Conservation (phyloP, 2,113 vertebrate genomes). For the Oreocharis arfaki region DNA sequence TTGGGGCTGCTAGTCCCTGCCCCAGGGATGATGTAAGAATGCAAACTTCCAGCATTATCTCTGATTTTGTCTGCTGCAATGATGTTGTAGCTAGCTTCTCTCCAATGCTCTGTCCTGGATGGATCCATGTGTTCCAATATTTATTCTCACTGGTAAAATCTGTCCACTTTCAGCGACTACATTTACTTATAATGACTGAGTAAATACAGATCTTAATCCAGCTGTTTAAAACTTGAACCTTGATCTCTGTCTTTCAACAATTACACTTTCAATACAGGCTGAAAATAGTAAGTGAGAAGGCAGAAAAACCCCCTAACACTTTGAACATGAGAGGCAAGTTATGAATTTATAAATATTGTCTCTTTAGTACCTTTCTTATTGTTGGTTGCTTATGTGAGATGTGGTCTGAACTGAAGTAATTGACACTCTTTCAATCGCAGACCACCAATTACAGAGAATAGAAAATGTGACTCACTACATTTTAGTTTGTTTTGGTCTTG, state of each 20-base stretch:
- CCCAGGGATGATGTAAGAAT: no score
- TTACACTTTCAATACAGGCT: not conserved
- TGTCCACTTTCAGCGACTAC: not conserved
- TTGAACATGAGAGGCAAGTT: not conserved
- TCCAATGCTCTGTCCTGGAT: not conserved
- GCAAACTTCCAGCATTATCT: not conserved
- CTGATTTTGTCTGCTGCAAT: not conserved
- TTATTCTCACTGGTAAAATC: not conserved
- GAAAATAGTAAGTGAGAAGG: not conserved
- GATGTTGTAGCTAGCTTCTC: not conserved
- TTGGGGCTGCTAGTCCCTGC: not conserved
- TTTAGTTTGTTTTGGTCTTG: not conserved
- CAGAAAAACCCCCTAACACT: not conserved
- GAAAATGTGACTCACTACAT: not conserved
- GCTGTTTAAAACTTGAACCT: not conserved
- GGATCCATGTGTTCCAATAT: not conserved
- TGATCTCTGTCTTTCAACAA: not conserved
- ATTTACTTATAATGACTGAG: not conserved
- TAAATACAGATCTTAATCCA: not conserved
- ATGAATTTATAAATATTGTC: not conserved
- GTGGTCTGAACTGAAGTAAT: not conserved
- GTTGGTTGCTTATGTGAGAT: not conserved
- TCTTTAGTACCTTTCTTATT: not conserved
- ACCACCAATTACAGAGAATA: not conserved
- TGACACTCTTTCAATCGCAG: not conserved